Base-by-base conservation (phyloP, 2,113 vertebrate genomes). In the Cololabis saira region DNA sequence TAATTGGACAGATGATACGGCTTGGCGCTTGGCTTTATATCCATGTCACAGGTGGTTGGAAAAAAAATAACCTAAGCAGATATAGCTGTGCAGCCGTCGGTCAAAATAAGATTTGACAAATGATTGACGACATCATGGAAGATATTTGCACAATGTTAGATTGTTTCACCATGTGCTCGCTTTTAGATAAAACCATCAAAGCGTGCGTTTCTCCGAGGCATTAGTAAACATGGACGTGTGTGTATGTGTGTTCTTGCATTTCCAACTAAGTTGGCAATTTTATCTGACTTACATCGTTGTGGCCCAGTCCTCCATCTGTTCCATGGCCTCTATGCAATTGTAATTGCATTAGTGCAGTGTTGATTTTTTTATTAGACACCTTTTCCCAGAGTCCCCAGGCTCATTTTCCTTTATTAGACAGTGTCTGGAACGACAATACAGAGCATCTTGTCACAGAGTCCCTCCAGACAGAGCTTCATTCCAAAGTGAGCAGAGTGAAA, bases 361-460 rank as follows among this genome's bases (percentile, higher is more conserved):
- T 84, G 75, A 74, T 83, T 76, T 76, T 74, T 82, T 84, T 86
- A 86, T 84, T 82, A 74, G 76, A 86, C 74, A 81, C 65, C 71
- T 76, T 73, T 43, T 84, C 87, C 85, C 81, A 55, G 15, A 81
- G 67, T 80, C 81, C 76, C 83, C 69, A n/a, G 69, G 69, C 81
- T 87, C 71, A 84, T 86, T 84, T 83, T 81, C 82, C 74, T 77
- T 89, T 83, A 87, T 85, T 89, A 79, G 71, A 78, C 57, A 18
- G 7, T 69, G 72, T 75, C 51, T 75, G 61, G 62, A 58, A 81
- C 69, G 80, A 87, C 82, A 74, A 85, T 65, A 43, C 61, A 30
- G 43, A 79, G 41, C 44, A 55, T 76, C 47, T 52, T n/a, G 49
- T 76, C 16, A n/a, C 17, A 15, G 44, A 43, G 62, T 74, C 65